Evolutionary conservation across 2,113 vertebrate species (phyloP), one percentile per base, ranked within the genome.

Genomic region (Sapayoa aenigma): DNA sequence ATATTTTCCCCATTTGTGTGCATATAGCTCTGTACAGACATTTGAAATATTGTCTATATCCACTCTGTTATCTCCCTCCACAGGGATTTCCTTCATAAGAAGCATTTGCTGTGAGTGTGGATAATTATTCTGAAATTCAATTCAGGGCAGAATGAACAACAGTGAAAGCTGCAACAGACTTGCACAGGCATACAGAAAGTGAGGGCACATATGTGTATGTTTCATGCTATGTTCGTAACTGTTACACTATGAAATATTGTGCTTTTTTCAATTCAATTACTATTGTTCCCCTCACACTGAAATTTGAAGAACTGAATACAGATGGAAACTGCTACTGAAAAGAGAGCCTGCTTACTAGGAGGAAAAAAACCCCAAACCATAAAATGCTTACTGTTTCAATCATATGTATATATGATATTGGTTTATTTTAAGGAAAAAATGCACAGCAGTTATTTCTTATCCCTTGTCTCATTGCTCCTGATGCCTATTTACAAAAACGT

Each of bases 231-330:
- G 35, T n/a, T 80, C 80, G 9, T 56, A 93, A 75, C 55, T 89
- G 66, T 73, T 47, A 66, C 28, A 31, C 24, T 87, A 5, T 4
- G 42, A 93, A 68, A 71, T n/a, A 42, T 2, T 37, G 41, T 42
- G 67, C 12, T 73, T 84, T 90, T 69, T 42, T 46, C 60, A 85
- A 11, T 93, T 52, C 55, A 49, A 52, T 42, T n/a, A 67, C 22
- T 69, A 68, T 68, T 84, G 19, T 63, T 58, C 15, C 41, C 47
- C 60, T 14, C 4, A 7, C 13, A 24, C 31, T 52, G 44, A 83
- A 91, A 91, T 59, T 91, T 37, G 62, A 90, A 86, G 74, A 95
- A 80, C 52, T 71, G 87, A 76, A 95, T 85, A 59, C 24, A 77
- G 84, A 79, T 33, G 42, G 39, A 71, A 93, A 94, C 83, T 82